These are phyloP conservation scores for Myotis planiceps DNA, from an alignment of 2,797 vertebrate genomes.

Conservation along the genomic window DNA sequence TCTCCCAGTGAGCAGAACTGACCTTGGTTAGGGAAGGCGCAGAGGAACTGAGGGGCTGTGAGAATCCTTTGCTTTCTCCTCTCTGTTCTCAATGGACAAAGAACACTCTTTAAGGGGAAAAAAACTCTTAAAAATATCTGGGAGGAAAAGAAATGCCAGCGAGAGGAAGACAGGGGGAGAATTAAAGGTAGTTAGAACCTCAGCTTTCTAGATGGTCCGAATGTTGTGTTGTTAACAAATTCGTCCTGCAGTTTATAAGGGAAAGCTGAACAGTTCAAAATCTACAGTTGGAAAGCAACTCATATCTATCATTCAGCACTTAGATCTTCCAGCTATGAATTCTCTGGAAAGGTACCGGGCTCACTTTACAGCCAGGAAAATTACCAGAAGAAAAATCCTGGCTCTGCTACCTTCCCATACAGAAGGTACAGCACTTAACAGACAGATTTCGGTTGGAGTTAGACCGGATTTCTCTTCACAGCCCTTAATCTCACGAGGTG, in stretches of 20 bases:
- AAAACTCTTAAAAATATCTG: background rate
- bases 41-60: background rate
- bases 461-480: constrained; percentile 73
- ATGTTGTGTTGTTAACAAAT: background rate
- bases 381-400: constrained; percentile 61
- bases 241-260: background rate
- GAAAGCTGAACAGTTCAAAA: background rate
- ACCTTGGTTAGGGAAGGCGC: rapidly evolving
- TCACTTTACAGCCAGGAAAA: constrained; percentile 38
- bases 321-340: constrained; percentile 10
- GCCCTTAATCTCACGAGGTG: constrained; percentile 69
- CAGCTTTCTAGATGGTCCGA: background rate
- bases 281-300: background rate
- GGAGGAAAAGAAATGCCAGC: background rate
- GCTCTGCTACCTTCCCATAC: constrained; percentile 43
- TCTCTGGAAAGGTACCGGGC: constrained; percentile 30
- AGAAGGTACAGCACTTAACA: constrained; percentile 68
- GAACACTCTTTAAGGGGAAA: background rate
- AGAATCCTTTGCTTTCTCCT: background rate
- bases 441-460: constrained; percentile 73
- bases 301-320: background rate
- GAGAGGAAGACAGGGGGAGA: background rate
- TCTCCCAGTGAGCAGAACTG: background rate
- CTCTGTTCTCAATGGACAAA: background rate
- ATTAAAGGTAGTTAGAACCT: background rate